Conservation (phyloP, 2,113 vertebrate species). For the Odocoileus virginianus region DNA sequence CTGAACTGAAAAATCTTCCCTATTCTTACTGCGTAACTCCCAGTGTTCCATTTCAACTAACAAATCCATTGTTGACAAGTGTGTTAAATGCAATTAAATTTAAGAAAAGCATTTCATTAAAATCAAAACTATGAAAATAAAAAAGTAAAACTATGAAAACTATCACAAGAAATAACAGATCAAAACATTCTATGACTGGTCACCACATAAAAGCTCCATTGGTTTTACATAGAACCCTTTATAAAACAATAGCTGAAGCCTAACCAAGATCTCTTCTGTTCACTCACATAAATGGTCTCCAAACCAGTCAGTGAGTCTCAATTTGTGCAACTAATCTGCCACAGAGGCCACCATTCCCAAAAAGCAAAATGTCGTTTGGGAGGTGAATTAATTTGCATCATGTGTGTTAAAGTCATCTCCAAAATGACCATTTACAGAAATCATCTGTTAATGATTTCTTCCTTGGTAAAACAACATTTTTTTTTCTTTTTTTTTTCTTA, state of each 20-base stretch:
- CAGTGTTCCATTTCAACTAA: not conserved
- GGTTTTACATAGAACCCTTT: not conserved
- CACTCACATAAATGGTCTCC: not conserved
- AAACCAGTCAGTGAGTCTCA: not conserved
- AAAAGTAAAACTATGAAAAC: slow-evolving; percentile 17
- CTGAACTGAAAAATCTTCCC: not conserved
- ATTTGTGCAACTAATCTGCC: not conserved
- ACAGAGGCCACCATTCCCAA: not conserved
- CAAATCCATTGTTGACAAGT: not conserved
- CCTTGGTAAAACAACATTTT: not conserved
- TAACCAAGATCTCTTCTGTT: not conserved
- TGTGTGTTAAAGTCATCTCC: not conserved
- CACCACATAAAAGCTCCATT: not conserved
- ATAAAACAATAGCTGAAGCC: not conserved
- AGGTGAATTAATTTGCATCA: not conserved
- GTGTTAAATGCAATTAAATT: not conserved
- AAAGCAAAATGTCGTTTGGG: not conserved
- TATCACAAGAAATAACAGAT: not conserved
- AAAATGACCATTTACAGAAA: not conserved
- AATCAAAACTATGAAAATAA: not conserved
- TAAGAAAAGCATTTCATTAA: not conserved
- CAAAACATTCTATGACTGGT: not conserved
- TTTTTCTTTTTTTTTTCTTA: not conserved
- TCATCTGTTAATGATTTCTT: not conserved
- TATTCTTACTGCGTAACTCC: not conserved